Percentiles rank a stretch among this genome's conserved stretches.
These are phyloP conservation scores for Chloroceryle amazona DNA, from an alignment of 2,797 vertebrate genomes.

Conservation along the genomic window DNA sequence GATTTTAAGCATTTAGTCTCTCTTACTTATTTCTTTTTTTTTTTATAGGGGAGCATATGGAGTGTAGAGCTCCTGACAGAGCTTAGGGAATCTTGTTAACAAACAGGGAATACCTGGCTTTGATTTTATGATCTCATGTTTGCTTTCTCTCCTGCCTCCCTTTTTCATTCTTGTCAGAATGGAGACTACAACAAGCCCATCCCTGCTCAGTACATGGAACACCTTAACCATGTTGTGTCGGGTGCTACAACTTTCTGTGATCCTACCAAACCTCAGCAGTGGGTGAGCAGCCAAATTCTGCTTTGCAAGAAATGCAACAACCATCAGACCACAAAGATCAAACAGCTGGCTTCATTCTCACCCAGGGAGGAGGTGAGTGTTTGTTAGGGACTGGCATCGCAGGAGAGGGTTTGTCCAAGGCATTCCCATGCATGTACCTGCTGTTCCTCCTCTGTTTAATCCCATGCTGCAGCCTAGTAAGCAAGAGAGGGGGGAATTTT, in stretches of 20 bases:
- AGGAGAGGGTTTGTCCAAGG: background rate
- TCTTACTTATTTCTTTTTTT: background rate
- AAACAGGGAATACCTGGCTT: background rate
- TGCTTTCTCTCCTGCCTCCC: background rate
- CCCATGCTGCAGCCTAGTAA: background rate
- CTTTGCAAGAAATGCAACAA: conserved; percentile 94
- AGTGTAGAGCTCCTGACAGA: background rate
- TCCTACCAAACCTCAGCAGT: conserved; percentile 86
- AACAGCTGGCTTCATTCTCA: conserved; percentile 93
- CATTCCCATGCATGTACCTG: background rate
- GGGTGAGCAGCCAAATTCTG: conserved; percentile 96
- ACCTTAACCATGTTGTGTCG: conserved; percentile 94
- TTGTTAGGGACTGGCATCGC: accelerated
- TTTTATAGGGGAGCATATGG: background rate
- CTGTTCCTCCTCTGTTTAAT: background rate
- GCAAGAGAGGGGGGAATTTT: background rate
- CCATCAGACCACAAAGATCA: conserved; percentile 94
- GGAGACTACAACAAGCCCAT: conserved; percentile 99
- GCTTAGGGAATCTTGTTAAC: background rate
- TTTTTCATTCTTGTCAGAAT: conserved; percentile 83
- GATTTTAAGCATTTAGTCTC: background rate
- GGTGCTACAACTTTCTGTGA: conserved; percentile 78
- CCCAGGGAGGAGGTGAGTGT: conserved; percentile 91
- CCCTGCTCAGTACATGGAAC: conserved; percentile 95
- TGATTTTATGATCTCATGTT: background rate